phyloP scores from a whole-genome alignment of 2,113 vertebrate genomes.

The Tichodroma muraria region DNA sequence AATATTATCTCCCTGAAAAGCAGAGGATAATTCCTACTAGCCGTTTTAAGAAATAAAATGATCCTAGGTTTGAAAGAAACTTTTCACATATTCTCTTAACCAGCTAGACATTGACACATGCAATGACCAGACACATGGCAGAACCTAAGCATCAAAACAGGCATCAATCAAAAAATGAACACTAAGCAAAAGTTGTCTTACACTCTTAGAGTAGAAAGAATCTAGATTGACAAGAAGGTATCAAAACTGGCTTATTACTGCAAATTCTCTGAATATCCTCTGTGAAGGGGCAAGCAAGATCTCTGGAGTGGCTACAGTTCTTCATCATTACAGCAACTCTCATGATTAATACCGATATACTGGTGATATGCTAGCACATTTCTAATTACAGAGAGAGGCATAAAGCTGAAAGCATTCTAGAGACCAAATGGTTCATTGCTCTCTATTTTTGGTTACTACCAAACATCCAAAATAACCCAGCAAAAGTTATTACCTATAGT shows the following conservation, averaged over 20 bases:
- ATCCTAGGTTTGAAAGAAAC: conserved; percentile 14
- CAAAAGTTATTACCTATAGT: neutral
- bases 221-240: neutral
- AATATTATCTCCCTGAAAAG: conserved; percentile 38
- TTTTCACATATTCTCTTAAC: neutral
- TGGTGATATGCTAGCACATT: neutral
- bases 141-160: neutral
- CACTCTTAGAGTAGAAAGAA: neutral
- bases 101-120: neutral
- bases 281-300: neutral
- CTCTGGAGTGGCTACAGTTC: neutral
- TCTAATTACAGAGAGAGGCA: neutral
- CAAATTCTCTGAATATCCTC: neutral
- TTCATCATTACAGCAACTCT: neutral
- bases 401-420: neutral
- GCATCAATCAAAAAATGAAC: neutral
- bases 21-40: conserved; percentile 33
- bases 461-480: neutral
- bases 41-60: conserved; percentile 52
- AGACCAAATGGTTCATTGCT: neutral
- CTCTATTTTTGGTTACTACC: neutral
- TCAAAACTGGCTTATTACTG: neutral
- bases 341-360: neutral
- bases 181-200: neutral
- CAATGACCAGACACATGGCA: neutral